Conservation (phyloP, 2,888 invertebrate species). For the Tiliacea citrago region DNA sequence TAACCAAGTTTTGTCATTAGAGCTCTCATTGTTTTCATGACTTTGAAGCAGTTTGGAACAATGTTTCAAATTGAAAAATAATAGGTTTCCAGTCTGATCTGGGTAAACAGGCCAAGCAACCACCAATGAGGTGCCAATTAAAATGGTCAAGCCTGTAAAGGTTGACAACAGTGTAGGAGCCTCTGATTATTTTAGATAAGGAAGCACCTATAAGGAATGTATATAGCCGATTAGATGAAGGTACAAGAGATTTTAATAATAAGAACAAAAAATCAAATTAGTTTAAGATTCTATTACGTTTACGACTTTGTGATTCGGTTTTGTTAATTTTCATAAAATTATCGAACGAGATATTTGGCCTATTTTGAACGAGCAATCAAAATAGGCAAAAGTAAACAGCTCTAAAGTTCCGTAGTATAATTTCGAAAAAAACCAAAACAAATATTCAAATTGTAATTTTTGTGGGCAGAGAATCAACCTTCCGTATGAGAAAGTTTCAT, state of each 20-base stretch:
- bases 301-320: background rate
- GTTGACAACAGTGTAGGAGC: background rate
- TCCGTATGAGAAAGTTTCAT: slow-evolving; percentile 23
- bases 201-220: background rate
- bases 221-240: background rate
- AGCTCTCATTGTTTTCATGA: slow-evolving; percentile 9
- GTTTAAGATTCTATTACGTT: background rate
- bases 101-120: background rate
- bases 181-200: background rate
- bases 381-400: background rate
- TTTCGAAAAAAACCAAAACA: slow-evolving; percentile 10
- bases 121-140: too few relatives aligned
- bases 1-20: slow-evolving; percentile 27
- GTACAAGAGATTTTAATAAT: background rate
- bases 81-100: background rate
- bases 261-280: background rate
- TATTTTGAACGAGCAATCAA: background rate
- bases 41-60: slow-evolving; percentile 10
- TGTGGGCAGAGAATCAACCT: slow-evolving; percentile 15
- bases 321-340: background rate
- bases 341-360: too few relatives aligned
- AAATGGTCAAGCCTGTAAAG: background rate
- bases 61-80: background rate
- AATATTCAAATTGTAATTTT: slow-evolving; percentile 29
- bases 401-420: background rate